Evolutionary conservation across 2,888 invertebrate species (phyloP).

Genomic region (Marronus borbonicus): DNA sequence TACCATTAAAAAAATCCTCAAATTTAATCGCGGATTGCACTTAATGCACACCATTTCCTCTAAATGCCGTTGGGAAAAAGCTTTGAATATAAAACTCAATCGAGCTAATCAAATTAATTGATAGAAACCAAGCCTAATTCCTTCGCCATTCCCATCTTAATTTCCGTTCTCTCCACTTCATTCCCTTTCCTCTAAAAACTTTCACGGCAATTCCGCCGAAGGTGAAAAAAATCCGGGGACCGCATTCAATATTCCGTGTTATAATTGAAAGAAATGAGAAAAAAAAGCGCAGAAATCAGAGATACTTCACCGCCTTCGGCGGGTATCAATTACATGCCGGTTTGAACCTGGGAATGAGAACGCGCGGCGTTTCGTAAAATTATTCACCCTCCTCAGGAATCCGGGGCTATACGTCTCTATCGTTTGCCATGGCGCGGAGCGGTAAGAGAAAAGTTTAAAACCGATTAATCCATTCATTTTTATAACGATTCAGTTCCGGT

Average conservation of each 20-base stretch:
- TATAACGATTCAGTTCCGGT: constrained; percentile 39
- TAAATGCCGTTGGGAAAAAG: too few relatives aligned
- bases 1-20: too few relatives aligned
- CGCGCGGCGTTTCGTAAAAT: constrained; percentile 36
- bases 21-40: too few relatives aligned
- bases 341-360: constrained; percentile 11
- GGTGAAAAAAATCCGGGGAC: neutral
- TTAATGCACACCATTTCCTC: too few relatives aligned
- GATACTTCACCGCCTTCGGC: constrained; percentile 11
- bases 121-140: neutral
- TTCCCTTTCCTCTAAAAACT: neutral
- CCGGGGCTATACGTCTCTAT: constrained; percentile 13
- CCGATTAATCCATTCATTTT: constrained; percentile 48
- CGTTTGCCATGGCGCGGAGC: neutral
- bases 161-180: neutral
- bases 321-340: constrained; percentile 38
- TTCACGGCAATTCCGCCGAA: neutral
- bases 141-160: neutral
- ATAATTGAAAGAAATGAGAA: constrained; percentile 36
- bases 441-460: constrained; percentile 51
- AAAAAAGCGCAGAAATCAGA: constrained; percentile 4
- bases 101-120: constrained; percentile 20
- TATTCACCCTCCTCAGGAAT: constrained; percentile 44
- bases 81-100: neutral
- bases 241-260: neutral